Evolutionary conservation across 2,888 invertebrate genomes (phyloP).

Genomic region (Vesta saturnalis): DNA sequence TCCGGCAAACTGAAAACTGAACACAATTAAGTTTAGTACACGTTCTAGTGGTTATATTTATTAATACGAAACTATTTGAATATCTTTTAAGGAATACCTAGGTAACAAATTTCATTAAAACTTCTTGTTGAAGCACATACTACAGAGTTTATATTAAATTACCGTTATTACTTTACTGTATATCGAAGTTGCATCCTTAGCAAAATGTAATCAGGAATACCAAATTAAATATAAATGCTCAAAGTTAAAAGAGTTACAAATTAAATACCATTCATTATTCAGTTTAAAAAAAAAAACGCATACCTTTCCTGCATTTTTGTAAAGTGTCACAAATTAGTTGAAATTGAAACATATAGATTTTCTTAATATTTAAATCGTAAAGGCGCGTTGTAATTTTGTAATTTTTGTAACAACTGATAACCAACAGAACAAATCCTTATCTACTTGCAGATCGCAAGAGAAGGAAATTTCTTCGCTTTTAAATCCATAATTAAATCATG

Average conservation of each 20-base stretch:
- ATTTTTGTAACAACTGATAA: too few species aligned
- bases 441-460: too few species aligned
- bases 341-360: too few species aligned
- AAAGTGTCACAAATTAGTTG: too few species aligned
- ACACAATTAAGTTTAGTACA: not conserved
- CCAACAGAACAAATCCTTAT: too few species aligned
- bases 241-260: not conserved
- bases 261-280: not conserved
- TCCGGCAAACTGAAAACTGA: too few species aligned
- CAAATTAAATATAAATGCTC: not conserved
- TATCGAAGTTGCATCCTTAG: not conserved
- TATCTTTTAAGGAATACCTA: not conserved
- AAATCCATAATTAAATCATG: too few species aligned
- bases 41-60: not conserved
- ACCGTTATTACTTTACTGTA: not conserved
- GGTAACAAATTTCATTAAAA: not conserved
- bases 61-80: not conserved
- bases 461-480: too few species aligned
- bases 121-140: not conserved
- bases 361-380: too few species aligned
- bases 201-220: not conserved
- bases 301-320: too few species aligned
- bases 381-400: too few species aligned
- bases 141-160: slow-evolving; percentile 1
- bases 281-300: too few species aligned